These are phyloP conservation scores for Laspeyria flexula DNA, from an alignment of 2,888 invertebrate species.

Conservation along the genomic window DNA sequence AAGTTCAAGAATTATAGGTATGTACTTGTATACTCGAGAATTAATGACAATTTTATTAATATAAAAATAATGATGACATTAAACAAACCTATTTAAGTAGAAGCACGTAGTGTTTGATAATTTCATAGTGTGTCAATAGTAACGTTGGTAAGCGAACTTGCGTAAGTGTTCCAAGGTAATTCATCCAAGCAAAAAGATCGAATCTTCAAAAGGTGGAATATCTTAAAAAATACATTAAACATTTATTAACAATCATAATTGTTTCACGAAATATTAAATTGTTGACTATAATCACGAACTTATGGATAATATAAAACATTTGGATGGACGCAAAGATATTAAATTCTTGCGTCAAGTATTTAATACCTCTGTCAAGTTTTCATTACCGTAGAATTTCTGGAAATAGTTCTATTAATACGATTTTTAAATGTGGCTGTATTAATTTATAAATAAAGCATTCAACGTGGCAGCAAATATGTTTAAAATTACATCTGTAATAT, in stretches of 20 bases:
- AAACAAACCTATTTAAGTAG: slow-evolving; percentile 1
- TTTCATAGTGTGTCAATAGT: slow-evolving; percentile 39
- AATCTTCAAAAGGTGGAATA: slow-evolving; percentile 55
- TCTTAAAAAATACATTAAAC: slow-evolving; percentile 21
- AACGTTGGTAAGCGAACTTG: slow-evolving; percentile 52
- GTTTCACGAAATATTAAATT: slow-evolving; percentile 2
- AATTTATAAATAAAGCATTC: too few relatives aligned
- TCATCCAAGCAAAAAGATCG: slow-evolving; percentile 58
- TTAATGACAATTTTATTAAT: slow-evolving; percentile 1
- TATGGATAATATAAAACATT: slow-evolving; percentile 4
- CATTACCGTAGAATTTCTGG: too few relatives aligned
- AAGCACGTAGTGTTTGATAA: slow-evolving; percentile 8
- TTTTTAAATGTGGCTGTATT: too few relatives aligned
- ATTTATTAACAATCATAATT: slow-evolving; percentile 16
- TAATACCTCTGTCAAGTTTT: too few relatives aligned
- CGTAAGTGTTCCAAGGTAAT: slow-evolving; percentile 75
- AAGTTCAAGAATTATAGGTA: too few relatives aligned
- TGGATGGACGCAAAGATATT: background rate
- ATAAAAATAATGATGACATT: background rate
- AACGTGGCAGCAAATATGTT: too few relatives aligned
- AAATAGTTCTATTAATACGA: too few relatives aligned
- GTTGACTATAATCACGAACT: slow-evolving; percentile 12
- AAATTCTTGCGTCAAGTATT: too few relatives aligned
- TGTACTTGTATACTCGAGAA: too few relatives aligned
- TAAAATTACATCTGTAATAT: too few relatives aligned